phyloP scores from a whole-genome alignment of 1,140 invertebrate species.

The Pararge aegeria region DNA sequence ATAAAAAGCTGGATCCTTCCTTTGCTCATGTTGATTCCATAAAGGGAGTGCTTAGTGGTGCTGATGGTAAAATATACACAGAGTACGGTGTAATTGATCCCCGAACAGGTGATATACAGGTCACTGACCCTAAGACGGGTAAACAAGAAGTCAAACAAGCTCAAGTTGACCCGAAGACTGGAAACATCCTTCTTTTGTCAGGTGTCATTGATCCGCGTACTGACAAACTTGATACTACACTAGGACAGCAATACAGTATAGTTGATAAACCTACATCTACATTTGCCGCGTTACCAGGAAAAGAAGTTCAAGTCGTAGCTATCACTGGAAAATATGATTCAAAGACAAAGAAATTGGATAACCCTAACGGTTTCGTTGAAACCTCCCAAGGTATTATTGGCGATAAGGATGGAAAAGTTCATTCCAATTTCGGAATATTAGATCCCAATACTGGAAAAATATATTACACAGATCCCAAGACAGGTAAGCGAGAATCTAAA shows the following conservation, averaged over 20 bases:
- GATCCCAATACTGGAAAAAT: slow-evolving; percentile 84
- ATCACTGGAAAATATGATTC: slow-evolving; percentile 80
- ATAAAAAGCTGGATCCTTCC: slow-evolving; percentile 79
- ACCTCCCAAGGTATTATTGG: slow-evolving; percentile 72
- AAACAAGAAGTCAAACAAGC: slow-evolving; percentile 78
- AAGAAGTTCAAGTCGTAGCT: slow-evolving; percentile 78
- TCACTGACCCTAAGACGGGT: slow-evolving; percentile 80
- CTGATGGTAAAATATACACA: slow-evolving; percentile 80
- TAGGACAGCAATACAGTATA: slow-evolving; percentile 80
- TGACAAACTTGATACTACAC: slow-evolving; percentile 73
- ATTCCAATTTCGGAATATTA: slow-evolving; percentile 82
- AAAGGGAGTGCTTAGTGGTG: slow-evolving; percentile 79
- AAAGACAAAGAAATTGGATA: slow-evolving; percentile 79
- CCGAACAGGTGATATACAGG: slow-evolving; percentile 77
- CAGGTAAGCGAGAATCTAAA: slow-evolving; percentile 81
- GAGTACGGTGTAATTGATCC: slow-evolving; percentile 82
- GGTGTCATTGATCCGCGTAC: slow-evolving; percentile 80
- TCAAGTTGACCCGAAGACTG: slow-evolving; percentile 80
- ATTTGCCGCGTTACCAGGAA: slow-evolving; percentile 79
- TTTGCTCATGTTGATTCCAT: slow-evolving; percentile 80
- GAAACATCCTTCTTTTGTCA: slow-evolving; percentile 79
- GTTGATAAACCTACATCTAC: slow-evolving; percentile 82
- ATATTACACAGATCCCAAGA: slow-evolving; percentile 82
- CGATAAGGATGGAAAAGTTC: slow-evolving; percentile 81
- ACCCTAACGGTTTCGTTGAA: slow-evolving; percentile 80